Evolutionary conservation across 1,140 invertebrate species (phyloP), one percentile per base, ranked within the genome.

Genomic region (Sycophaga agraensis): DNA sequence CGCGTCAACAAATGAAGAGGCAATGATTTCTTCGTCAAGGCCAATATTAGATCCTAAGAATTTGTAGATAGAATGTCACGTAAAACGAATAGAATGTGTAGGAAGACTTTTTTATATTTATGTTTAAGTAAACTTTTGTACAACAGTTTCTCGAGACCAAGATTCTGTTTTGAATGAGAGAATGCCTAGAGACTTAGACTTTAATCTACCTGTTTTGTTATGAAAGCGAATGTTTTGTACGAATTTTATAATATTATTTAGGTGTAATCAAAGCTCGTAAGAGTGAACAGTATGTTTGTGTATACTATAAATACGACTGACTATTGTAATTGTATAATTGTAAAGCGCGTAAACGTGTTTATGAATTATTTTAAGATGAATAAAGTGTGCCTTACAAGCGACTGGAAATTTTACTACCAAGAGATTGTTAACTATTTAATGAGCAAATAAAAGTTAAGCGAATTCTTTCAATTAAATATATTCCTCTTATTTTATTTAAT

Each of bases 231-330:
- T 70, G 60, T 72, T 72, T 78, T 77, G 74, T 69, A 78, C 68
- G 74, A 74, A 78, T 75, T 75, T 79, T 77, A 77, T 76, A 68
- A 70, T 66, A 66, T 66, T 45, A 55, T 64, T 66, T 56, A 48
- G 51, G 31, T 19, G 19, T 50, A 56, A 51, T 50, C 28, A 22
- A 56, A 46, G 26, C 35, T 26, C 59, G 59, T 62, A 45, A 51
- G 45, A 42, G 39, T 67, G 43, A 55, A 51, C 50, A 63, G 70
- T 64, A 62, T 67, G 61, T 66, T 74, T 79, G 74, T 79, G 74
- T 75, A 77, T 79, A 78, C 65, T 76, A 76, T 76, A 77, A 66
- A 78, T 78, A 75, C 72, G 68, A 70, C 67, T 78, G 71, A 73
- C 64, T 72, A 70, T 67, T 59, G 24, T 71, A 70, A 70, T 55